Base-by-base conservation (phyloP, 2,888 invertebrate genomes). In the Hipparchia semele region DNA sequence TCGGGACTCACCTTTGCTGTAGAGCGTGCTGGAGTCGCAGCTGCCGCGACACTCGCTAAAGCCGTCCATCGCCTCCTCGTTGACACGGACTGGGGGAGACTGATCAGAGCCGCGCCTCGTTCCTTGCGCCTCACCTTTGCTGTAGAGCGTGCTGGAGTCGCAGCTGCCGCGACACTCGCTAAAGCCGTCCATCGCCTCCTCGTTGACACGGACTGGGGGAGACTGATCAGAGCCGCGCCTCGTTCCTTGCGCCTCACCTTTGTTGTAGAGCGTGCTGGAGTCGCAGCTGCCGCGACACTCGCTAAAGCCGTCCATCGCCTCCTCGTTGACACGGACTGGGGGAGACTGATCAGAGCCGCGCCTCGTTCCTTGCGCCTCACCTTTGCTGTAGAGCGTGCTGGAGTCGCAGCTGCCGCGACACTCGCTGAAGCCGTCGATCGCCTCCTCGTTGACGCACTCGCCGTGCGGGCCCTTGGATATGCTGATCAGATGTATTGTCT, bases 331-430 rank as follows among this genome's bases (percentile, higher is more conserved):
- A 85, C 97, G 97, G 95, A 92, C 70, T 94, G 39, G 39, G 39
- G 5, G 2, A 49, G 6, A 6, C 7, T 49, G 49, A 49, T 6
- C 8, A 49, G 49, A 49, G 49, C 49, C 49, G 8, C 49, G 49
- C 8, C 8, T 54, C 54, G 12, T 5, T 54, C 5, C 8, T 13
- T 5, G 7, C 7, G 51, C 90, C 94, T 94, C 83, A 96, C 97
- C 88, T 80, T 92, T 87, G 81, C 96, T 96, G 78, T 95, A 97
- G n/a, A 94, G 86, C 0, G 96, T 96, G 23, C 95, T 95, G 0
- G 97, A 97, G 77, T 94, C 90, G 81, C 97, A 97, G 12, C 90
- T 83, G 0, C 97, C 97, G 67, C 94, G 91, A 80, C 97, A 98
- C 86, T 97, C 96, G 8, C 95, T 95, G 81, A 97, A 95, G 6